Evolutionary conservation across 2,888 invertebrate species (phyloP).

Genomic region (Timema podura): DNA sequence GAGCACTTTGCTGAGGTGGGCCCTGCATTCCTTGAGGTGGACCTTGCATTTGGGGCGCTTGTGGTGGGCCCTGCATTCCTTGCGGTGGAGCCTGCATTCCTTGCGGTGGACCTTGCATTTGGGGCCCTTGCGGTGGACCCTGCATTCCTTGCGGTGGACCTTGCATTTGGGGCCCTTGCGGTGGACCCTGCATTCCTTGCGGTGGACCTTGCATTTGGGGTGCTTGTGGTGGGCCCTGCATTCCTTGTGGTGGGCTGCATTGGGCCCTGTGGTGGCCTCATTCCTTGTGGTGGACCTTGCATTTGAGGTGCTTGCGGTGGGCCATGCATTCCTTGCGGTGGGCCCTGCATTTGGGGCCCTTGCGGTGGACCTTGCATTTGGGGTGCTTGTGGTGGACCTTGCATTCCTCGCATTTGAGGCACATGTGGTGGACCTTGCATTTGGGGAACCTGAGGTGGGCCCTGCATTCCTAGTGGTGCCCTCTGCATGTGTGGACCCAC

Average conservation of each 20-base stretch:
- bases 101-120: conserved; percentile 8
- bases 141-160: conserved; percentile 35
- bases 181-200: conserved; percentile 35
- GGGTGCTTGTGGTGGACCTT: conserved; percentile 41
- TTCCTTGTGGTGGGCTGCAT: conserved; percentile 8
- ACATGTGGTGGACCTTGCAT: conserved; percentile 11
- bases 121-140: conserved; percentile 32
- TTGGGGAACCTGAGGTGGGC: conserved; percentile 14
- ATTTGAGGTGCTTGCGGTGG: background rate
- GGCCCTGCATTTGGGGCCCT: conserved; percentile 39
- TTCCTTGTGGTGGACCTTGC: background rate
- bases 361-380: conserved; percentile 38
- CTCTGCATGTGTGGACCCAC: background rate
- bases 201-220: conserved; percentile 20
- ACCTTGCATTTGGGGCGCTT: conserved; percentile 29
- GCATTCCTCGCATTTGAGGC: conserved; percentile 19
- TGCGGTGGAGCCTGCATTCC: conserved; percentile 29
- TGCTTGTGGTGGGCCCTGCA: conserved; percentile 23
- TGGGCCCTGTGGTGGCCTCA: conserved; percentile 20
- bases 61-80: background rate
- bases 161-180: conserved; percentile 40
- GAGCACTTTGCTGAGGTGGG: background rate
- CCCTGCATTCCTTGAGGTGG: conserved; percentile 23
- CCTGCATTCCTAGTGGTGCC: conserved; percentile 15
- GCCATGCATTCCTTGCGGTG: conserved; percentile 28